Base-by-base conservation (phyloP, 2,888 invertebrate genomes). In the Caenorhabditis uteleia region DNA sequence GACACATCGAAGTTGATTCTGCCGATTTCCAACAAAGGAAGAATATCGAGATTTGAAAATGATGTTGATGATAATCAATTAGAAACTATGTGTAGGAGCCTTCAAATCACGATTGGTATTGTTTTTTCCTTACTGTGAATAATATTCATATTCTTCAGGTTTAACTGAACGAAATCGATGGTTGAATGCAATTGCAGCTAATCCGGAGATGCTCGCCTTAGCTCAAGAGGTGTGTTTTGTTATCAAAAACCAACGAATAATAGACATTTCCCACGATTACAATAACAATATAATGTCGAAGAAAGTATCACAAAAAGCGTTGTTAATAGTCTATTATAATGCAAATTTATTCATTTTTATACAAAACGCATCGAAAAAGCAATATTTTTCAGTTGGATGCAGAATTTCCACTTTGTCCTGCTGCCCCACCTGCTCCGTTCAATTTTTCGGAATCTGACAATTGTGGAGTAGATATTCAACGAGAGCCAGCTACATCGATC, bases 121-220 rank as follows among this genome's bases (percentile, higher is more conserved):
- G 7, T 7, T 29, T 29, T 29, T 29, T 29, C 14, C 14, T 10
- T 10, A 29, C 14, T 10, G 7, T 29, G 8, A 29, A 29, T 7
- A 29, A 39, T 18, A 7, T 39, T 10, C 7, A 39, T 33, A 14
- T 7, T 31, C 16, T 47, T 20, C 25, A 47, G 47, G 48, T 2
- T n/a, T 65, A 6, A 29, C 31, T 10, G 73, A 73, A 47, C 42
- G 67, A 55, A 47, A 53, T 4, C 47, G 68, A 34, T 73, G 69
- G 73, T 47, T 55, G 21, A 70, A 73, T 36, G 56, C 56, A 18
- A 29, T 72, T 2, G 56, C 68, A 1, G 58, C 40, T 18, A 60
- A 73, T 51, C 68, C 69, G 1, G 53, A 43, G 8, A 48, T 70
- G 39, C 46, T 58, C 7, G 36, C 45, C 6, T 27, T 70, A 12